Conservation (phyloP, 2,797 vertebrate genomes). For the Cynopterus sphinx region DNA sequence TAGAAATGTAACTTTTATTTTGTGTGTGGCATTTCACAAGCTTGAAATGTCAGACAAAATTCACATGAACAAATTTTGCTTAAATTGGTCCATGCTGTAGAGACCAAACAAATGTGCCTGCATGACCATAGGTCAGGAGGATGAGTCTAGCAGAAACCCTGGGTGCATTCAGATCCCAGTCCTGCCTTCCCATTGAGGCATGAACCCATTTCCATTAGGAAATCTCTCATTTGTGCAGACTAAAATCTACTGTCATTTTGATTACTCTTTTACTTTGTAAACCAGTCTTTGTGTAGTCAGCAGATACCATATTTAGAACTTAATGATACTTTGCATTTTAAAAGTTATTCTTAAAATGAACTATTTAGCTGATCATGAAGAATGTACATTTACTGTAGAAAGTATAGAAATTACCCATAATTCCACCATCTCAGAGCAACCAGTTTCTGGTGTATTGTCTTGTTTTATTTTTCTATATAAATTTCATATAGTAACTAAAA, state of each 20-base stretch:
- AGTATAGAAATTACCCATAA: neutral
- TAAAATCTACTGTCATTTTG: neutral
- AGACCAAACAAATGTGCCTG: neutral
- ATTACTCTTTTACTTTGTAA: neutral
- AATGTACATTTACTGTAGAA: neutral
- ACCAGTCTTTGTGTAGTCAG: neutral
- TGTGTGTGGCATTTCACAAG: neutral
- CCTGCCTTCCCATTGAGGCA: neutral
- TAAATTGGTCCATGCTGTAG: neutral
- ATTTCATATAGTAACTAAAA: neutral
- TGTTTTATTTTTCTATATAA: neutral
- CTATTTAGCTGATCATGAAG: neutral
- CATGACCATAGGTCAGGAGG: neutral
- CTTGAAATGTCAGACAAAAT: neutral
- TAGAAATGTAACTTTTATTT: neutral
- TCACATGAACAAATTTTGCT: neutral
- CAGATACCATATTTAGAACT: neutral
- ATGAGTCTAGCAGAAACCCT: neutral
- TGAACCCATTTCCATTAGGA: neutral
- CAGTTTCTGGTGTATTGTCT: neutral
- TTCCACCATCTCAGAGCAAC: neutral
- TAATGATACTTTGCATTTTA: neutral
- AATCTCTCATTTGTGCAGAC: neutral
- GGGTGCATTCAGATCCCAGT: neutral
- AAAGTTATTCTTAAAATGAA: neutral